Evolutionary conservation across 2,797 vertebrate species (phyloP), one percentile per base, ranked within the genome.

Genomic region (Cossypha niveicapilla): DNA sequence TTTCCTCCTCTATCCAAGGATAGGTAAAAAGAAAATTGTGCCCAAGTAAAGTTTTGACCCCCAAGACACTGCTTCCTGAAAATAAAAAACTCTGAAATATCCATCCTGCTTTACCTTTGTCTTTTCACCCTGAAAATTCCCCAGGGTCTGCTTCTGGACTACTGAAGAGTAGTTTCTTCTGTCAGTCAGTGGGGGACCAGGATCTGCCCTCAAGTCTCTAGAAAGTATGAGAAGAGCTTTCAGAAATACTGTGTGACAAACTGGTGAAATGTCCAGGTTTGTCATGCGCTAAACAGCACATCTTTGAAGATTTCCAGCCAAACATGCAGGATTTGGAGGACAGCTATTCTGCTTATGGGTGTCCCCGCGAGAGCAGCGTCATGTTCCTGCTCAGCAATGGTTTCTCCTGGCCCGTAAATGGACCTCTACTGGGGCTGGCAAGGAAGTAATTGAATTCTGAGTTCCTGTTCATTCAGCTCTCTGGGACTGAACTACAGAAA

Each of bases 381-480:
- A 23, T 3, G 13, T 58, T 83, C 61, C 86, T 35, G n/a, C 34
- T 54, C 62, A 72, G 35, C 56, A 61, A 6, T 28, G 9, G 27
- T 51, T 51, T 70, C 70, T 86, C 70, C 66, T 50, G 27, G 37
- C 71, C 65, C 23, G 39, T 71, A 86, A 61, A 72, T 32, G 32
- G 48, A 61, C 61, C 53, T 65, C 50, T 61, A 0, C 32, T 35
- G 25, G 18, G n/a, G 30, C 37, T 80, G 68, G 34, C 3, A 5
- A 92, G 78, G 81, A 78, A 65, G 45, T 54, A 75, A 75, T 34
- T 68, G 78, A 93, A 90, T 88, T 92, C 88, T 39, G 50, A 77
- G 68, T 42, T 81, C 60, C 61, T 21, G n/a, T 70, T 92, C 76
- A 53, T 57, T 74, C 79, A 95, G 74, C 44, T 86, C 56, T 54